A percentile compares a stretch with the other conserved stretches of the same genome.
Conservation (phyloP, 2,113 vertebrate species). For the Larimichthys polyactis region DNA sequence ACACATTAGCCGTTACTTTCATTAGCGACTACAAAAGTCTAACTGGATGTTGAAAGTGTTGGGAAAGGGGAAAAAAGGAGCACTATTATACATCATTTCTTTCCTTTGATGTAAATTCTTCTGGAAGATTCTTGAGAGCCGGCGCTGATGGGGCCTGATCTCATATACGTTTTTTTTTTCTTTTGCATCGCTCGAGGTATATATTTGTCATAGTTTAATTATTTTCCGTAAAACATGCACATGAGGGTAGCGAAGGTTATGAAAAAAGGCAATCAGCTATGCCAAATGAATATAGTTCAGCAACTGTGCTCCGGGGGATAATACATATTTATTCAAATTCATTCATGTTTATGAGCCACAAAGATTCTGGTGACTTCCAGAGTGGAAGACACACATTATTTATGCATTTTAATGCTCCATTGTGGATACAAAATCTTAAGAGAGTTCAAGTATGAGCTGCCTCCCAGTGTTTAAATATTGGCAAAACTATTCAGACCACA, state of each 20-base stretch:
- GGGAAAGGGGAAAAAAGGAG: constrained; percentile 9
- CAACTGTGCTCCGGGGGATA: constrained; percentile 66
- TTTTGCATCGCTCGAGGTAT: constrained; percentile 37
- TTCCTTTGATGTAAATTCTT: constrained; percentile 43
- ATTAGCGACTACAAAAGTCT: constrained; percentile 35
- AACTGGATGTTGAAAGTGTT: constrained; percentile 38
- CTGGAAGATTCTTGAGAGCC: constrained; percentile 21
- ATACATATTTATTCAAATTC: constrained; percentile 78
- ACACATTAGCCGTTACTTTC: constrained; percentile 46
- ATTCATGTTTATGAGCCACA: constrained; percentile 72
- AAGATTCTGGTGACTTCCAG: constrained; percentile 63
- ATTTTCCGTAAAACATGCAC: constrained; percentile 59
- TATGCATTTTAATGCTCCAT: constrained; percentile 68
- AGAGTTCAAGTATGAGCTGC: constrained; percentile 54
- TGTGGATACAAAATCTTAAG: constrained; percentile 56
- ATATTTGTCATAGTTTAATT: constrained; percentile 68
- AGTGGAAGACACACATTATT: constrained; percentile 60
- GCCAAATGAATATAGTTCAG: constrained; percentile 66
- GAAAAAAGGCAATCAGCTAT: constrained; percentile 70
- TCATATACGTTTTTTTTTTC: background rate
- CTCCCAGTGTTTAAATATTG: constrained; percentile 63
- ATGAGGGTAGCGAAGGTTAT: constrained; percentile 59
- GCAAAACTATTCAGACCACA: constrained; percentile 36
- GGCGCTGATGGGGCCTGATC: constrained; percentile 5
- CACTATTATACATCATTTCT: constrained; percentile 11